Conservation (phyloP, 2,113 vertebrate species). For the Peromyscus leucopus region DNA sequence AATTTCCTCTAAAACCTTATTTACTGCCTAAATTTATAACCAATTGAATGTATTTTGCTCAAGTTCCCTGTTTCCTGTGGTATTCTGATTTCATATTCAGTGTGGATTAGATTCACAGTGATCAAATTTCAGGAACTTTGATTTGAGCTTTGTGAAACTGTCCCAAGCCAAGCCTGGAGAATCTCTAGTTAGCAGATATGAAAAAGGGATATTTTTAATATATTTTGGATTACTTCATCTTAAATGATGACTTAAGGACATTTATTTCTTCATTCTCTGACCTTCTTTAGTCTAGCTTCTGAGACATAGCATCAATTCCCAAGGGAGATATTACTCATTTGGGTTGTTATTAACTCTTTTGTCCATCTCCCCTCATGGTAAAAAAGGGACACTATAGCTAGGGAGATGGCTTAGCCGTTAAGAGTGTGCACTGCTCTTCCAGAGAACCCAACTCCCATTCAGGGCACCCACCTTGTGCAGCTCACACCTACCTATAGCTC, state of each 20-base stretch:
- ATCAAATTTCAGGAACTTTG: constrained; percentile 54
- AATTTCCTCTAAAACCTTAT: constrained; percentile 55
- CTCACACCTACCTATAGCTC: neutral
- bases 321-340: neutral
- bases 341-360: neutral
- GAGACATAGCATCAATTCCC: neutral
- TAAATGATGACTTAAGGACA: neutral
- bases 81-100: constrained; percentile 53
- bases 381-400: constrained; percentile 18
- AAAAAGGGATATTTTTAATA: neutral
- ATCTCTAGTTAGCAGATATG: neutral
- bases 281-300: neutral
- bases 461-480: neutral
- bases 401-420: neutral
- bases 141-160: constrained; percentile 4
- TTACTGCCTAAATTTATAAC: constrained; percentile 49
- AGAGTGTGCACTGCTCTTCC: neutral
- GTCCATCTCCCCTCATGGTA: neutral
- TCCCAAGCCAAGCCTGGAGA: neutral
- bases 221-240: neutral
- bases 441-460: neutral
- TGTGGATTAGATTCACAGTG: neutral
- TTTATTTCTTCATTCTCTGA: neutral
- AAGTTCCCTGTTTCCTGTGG: neutral
- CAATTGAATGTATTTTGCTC: constrained; percentile 54